Percentiles rank a stretch among this genome's conserved stretches.
Conservation (phyloP, 2,113 vertebrate genomes). For the Ailuropoda melanoleuca region DNA sequence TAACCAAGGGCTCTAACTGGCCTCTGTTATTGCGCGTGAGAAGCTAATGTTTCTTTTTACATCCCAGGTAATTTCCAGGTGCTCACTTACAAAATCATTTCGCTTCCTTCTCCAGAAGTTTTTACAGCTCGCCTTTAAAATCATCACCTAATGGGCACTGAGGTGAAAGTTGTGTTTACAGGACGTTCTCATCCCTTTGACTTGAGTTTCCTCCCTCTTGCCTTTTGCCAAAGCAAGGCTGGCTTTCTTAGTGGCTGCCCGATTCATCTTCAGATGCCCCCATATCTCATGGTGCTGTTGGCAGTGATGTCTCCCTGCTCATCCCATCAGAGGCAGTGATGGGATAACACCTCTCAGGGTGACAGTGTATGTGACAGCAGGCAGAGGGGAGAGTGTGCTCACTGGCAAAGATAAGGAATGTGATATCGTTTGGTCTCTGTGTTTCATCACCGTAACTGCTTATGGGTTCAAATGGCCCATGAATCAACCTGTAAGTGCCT, state of each 20-base stretch:
- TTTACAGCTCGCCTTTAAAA: slow-evolving; percentile 15
- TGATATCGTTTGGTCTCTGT: slow-evolving; percentile 62
- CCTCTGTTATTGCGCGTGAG: neutral
- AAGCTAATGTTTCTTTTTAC: neutral
- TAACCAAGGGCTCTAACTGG: neutral
- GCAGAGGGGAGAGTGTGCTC: neutral
- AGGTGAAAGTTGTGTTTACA: slow-evolving; percentile 4
- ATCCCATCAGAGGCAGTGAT: neutral
- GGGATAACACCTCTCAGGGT: slow-evolving; percentile 9
- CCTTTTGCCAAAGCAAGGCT: neutral
- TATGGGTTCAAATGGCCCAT: slow-evolving; percentile 76
- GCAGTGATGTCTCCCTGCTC: neutral
- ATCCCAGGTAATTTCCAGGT: neutral
- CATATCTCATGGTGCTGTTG: neutral
- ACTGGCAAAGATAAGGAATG: slow-evolving; percentile 46
- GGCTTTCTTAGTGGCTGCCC: neutral
- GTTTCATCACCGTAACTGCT: slow-evolving; percentile 78
- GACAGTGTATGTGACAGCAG: slow-evolving; percentile 66
- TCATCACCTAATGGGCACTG: neutral
- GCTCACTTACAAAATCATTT: neutral
- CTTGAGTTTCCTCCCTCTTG: neutral
- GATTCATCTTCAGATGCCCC: neutral
- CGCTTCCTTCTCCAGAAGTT: neutral
- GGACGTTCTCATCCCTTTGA: neutral
- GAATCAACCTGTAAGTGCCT: slow-evolving; percentile 79